Evolutionary conservation across 2,888 invertebrate genomes (phyloP), one percentile per base, ranked within the genome.

Genomic region (Leptarthrus brevirostris): DNA sequence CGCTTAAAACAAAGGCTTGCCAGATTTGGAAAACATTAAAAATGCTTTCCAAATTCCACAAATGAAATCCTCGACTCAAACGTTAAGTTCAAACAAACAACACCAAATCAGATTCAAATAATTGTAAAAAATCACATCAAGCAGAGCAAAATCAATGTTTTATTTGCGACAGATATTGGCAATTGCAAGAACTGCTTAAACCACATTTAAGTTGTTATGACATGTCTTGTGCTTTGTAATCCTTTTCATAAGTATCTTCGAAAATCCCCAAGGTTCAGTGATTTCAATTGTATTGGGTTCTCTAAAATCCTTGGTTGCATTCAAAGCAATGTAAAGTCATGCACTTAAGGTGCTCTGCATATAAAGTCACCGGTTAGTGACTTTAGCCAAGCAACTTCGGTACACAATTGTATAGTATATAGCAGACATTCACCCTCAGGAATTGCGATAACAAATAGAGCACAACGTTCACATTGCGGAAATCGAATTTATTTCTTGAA

Each of bases 401-500:
- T 6, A 52, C 20, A 18, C 52, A 52, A 47, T 47, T 5, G 47
- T 22, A 8, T 6, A 47, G 14, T 47, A 47, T 47, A 47, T n/a
- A 52, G 12, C 52, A 6, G 12, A 52, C n/a, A 52, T 52, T 34
- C 52, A 26, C 49, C 52, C 44, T 14, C 2, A 44, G 52, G 69
- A 69, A 52, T 52, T 52, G 69, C 16, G 54, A 54, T 71, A 52
- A 54, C 49, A 71, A 71, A 71, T 71, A 71, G 71, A 71, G 71
- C 71, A 34, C 52, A 71, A 71, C 71, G 54, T 71, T 71, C 71
- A 71, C 53, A 54, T 71, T 71, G 71, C 71, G 71, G 71, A 71
- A 71, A 71, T 71, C 71, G 71, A 71, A 71, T 71, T 71, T 71
- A 71, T 54, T 71, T 34, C 54, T 54, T 54, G 71, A 71, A 71